A percentile compares a stretch with the other conserved stretches of the same genome.
Conservation (phyloP, 2,113 vertebrate species). For the Lanius ludovicianus region DNA sequence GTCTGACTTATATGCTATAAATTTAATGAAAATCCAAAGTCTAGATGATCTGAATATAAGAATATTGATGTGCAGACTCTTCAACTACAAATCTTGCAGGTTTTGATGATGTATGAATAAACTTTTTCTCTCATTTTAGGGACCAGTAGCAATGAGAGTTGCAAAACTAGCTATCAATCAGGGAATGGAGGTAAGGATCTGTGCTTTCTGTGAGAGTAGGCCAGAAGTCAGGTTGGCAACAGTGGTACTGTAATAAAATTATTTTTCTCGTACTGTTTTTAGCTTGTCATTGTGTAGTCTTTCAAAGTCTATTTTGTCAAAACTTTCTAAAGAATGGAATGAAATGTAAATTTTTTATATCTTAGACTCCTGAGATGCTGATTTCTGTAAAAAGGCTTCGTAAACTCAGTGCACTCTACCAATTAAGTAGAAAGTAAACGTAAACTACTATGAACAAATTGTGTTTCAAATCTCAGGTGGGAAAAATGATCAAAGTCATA, state of each 20-base stretch:
- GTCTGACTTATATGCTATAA: neutral
- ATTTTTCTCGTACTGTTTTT: neutral
- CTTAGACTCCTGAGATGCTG: neutral
- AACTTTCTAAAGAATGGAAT: neutral
- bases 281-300: neutral
- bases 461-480: neutral
- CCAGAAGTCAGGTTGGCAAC: neutral
- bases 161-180: slow-evolving; percentile 96
- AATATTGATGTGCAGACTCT: neutral
- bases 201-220: neutral
- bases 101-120: neutral
- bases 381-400: neutral
- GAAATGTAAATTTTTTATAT: neutral
- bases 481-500: neutral
- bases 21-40: neutral
- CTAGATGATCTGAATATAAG: neutral
- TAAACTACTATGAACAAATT: neutral
- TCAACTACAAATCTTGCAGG: neutral
- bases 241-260: neutral
- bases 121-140: slow-evolving; percentile 74
- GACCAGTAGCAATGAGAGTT: slow-evolving; percentile 95
- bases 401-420: neutral
- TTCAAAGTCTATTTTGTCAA: neutral
- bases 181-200: slow-evolving; percentile 90
- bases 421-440: neutral